Percentiles rank a stretch among this genome's conserved stretches.
Conservation (phyloP, 2,797 vertebrate genomes). For the Enteromius trimaculatus region DNA sequence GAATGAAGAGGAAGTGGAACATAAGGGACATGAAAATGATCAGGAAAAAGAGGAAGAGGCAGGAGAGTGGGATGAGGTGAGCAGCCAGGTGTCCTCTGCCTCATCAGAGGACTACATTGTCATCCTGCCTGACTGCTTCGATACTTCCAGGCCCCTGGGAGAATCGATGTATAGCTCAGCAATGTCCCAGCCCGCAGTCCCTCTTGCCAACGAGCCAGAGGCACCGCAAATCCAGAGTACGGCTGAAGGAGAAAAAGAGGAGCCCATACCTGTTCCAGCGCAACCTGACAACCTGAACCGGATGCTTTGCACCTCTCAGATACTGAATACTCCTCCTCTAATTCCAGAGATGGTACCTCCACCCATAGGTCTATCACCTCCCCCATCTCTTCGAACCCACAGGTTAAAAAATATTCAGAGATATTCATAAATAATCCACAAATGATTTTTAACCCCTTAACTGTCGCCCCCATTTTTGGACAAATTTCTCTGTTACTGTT, state of each 20-base stretch:
- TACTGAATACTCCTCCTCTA: conserved; percentile 77
- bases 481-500: too few species aligned
- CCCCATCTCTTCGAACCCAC: conserved; percentile 74
- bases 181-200: conserved; percentile 84
- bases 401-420: conserved; percentile 64
- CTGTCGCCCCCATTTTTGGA: too few species aligned
- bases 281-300: conserved; percentile 78
- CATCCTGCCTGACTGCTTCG: conserved; percentile 95
- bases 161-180: conserved; percentile 95
- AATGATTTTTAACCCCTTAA: not conserved
- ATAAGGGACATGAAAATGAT: conserved; percentile 58
- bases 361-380: conserved; percentile 63
- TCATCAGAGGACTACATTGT: conserved; percentile 96
- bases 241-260: conserved; percentile 39
- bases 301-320: conserved; percentile 80
- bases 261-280: conserved; percentile 45
- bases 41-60: conserved; percentile 63
- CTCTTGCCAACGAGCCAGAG: conserved; percentile 47
- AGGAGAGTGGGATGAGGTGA: conserved; percentile 87
- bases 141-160: conserved; percentile 91
- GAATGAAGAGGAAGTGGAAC: conserved; percentile 58
- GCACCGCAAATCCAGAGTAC: conserved; percentile 52
- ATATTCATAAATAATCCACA: too few species aligned
- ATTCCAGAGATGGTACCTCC: conserved; percentile 75
- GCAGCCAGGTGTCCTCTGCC: conserved; percentile 89